Base-by-base conservation (phyloP, 2,113 vertebrate species). In the Cinclus mexicanus region DNA sequence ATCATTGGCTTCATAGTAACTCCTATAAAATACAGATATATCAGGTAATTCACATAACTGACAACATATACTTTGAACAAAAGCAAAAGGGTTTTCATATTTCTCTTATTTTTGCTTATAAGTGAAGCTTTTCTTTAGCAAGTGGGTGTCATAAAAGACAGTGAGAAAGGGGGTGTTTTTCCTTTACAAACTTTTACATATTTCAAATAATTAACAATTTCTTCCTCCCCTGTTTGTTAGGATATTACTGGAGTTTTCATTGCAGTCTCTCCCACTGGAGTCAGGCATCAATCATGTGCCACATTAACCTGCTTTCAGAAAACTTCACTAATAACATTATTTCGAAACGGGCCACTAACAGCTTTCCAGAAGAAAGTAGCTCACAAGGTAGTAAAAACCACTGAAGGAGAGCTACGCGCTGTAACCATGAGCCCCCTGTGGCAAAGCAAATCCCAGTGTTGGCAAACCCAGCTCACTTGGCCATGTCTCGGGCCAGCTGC, bases 401-500 rank as follows among this genome's bases (percentile, higher is more conserved):
- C 5, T 1, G 4, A 12, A 29, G 61, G 41, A 70, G 11, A 60
- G 39, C 53, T 29, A 19, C 28, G 37, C 14, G 2, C 55, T 56
- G 25, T 1, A 56, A 56, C 14, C 29, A 28, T 13, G 7, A 31
- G 15, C 26, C 33, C 46, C 3, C 14, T 44, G 19, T 8, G 41
- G 61, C 28, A 46, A 61, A 42, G 14, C 12, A 61, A 31, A 70
- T 2, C 4, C 4, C 10, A 2, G 5, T 2, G 18, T 2, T 6
- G 31, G 8, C 2, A 41, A 53, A 11, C 7, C 23, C 70, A 47
- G 77, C 97, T 97, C 95, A 99, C 99, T 99, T 99, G 89, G 99
- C 99, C 99, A 99, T 99, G 97, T 99, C 99, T 77, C 99, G 98
- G 26, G 99, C 98, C 81, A 99, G 96, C 91, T 99, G 99, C 99